Base-by-base conservation (phyloP, 2,113 vertebrate genomes). In the Athene noctua region DNA sequence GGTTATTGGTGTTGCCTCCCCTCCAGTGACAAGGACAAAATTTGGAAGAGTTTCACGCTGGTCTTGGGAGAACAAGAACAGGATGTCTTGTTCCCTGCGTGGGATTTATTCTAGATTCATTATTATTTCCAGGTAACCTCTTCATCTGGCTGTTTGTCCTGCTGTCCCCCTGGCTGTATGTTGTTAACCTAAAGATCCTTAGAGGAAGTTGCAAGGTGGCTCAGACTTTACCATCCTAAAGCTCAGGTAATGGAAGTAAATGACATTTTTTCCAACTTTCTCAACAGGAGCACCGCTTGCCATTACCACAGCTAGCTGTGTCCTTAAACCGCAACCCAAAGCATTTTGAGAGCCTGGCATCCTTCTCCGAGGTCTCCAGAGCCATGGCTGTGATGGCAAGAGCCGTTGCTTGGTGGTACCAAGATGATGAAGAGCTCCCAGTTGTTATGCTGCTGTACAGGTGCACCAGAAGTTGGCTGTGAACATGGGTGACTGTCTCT, bases 261-360 rank as follows among this genome's bases (percentile, higher is more conserved):
- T 34, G 5, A 29, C 34, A 42, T 7, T 30, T 94, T 90, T 70
- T 4, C 46, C 47, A 68, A 1, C 70, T 82, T 75, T 80, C 88
- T 65, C 32, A 73, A 36, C 11, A 40, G 52, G 71, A 80, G 46
- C n/a, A n/a, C 75, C 5, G 1, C 61, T 57, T 61, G 63, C 55
- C 0, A 0, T 65, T 44, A 12, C 34, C 57, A 16, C 3, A 3
- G 18, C 38, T 72, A 61, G 2, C 7, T 40, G 47, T 36, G 26
- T 40, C 40, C 72, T 70, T 44, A n/a, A 74, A 63, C 21, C 1
- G 1, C 38, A 78, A 68, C 38, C 46, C 47, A 51, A 62, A 54
- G 6, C 47, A 34, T 80, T 82, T 52, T 44, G 65, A 57, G 46
- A 52, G 54, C 21, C 25, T 54, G 78, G 9, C 2, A 0, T 68